Evolutionary conservation across 2,113 vertebrate species (phyloP).

Genomic region (Formicarius rufipectus): DNA sequence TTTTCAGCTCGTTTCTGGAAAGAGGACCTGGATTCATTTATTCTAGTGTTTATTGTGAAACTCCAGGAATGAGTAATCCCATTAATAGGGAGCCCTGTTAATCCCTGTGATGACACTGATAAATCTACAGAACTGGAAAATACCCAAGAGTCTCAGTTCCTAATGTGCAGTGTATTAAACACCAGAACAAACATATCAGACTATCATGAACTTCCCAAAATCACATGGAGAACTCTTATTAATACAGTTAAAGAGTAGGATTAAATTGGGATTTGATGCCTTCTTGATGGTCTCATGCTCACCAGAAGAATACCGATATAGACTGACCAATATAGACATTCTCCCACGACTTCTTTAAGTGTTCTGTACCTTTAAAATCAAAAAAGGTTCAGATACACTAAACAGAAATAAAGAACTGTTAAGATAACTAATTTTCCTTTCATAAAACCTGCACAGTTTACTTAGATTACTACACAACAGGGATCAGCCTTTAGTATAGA

Average conservation of each 20-base stretch:
- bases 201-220: not conserved
- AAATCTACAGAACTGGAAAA: not conserved
- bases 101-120: not conserved
- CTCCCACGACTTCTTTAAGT: not conserved
- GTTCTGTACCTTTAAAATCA: not conserved
- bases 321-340: not conserved
- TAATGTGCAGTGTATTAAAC: not conserved
- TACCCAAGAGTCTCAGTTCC: not conserved
- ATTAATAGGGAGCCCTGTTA: not conserved
- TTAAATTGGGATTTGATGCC: not conserved
- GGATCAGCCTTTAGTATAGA: not conserved
- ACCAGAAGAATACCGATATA: not conserved
- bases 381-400: not conserved
- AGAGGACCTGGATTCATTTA: not conserved
- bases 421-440: not conserved
- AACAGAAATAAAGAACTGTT: not conserved
- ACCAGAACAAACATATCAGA: not conserved
- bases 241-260: not conserved
- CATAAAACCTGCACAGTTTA: not conserved
- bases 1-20: not conserved
- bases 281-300: not conserved
- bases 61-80: not conserved
- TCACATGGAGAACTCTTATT: not conserved
- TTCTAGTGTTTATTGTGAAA: not conserved
- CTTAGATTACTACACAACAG: not conserved